Evolutionary conservation across 2,888 invertebrate genomes (phyloP).

Genomic region (Eupithecia abbreviata): DNA sequence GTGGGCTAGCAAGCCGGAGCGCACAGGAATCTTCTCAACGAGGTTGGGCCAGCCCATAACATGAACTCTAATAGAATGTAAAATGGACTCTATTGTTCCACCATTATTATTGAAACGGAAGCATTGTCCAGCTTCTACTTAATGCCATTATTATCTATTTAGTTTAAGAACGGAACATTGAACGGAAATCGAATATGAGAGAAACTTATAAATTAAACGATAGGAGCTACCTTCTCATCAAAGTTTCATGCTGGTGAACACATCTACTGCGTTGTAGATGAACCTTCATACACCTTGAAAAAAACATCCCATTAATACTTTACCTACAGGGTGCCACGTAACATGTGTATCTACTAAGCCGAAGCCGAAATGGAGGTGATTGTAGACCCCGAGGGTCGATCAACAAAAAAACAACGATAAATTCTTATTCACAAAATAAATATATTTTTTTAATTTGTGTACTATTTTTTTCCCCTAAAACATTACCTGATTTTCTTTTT

Average conservation of each 20-base stretch:
- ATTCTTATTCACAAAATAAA: too few species aligned
- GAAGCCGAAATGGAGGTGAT: too few species aligned
- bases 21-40: not conserved
- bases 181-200: not conserved
- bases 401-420: too few species aligned
- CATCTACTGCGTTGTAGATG: not conserved
- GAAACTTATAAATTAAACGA: not conserved
- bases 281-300: not conserved
- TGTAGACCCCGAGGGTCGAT: too few species aligned
- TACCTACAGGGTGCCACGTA: too few species aligned
- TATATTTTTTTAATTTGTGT: too few species aligned
- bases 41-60: not conserved
- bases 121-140: slow-evolving; percentile 2
- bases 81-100: not conserved
- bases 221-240: not conserved
- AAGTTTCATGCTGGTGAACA: not conserved
- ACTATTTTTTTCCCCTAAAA: too few species aligned
- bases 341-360: too few species aligned
- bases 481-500: too few species aligned
- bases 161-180: not conserved
- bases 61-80: not conserved
- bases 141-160: not conserved
- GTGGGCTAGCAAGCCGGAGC: not conserved
- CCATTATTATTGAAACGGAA: slow-evolving; percentile 3
- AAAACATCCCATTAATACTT: not conserved